Base-by-base conservation (phyloP, 2,888 invertebrate genomes). In the Carabus problematicus region DNA sequence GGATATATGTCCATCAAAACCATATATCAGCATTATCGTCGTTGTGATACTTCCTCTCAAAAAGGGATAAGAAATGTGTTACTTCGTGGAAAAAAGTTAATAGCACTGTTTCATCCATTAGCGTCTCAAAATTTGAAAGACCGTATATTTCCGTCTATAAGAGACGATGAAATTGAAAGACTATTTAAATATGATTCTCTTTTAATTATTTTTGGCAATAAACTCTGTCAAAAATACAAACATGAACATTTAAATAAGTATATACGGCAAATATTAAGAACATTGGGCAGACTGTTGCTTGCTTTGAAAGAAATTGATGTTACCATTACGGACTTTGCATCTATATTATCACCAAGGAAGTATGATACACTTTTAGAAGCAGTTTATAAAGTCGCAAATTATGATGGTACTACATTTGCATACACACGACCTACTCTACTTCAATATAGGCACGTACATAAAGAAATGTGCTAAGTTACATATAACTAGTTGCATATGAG, bases 211-310 rank as follows among this genome's bases (percentile, higher is more conserved):
- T 59, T 43, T 12, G 43, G 59, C 2, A 59, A 59, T 59, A 59
- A 59, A 59, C 43, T 59, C 7, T 59, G 59, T 14, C 43, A 59
- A 43, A 59, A 59, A 42, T 59, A 59, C 19, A 42, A 19, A 42
- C 16, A 11, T 4, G 14, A 14, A 11, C 59, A 59, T 43, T 59
- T 59, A n/a, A 16, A 42, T 9, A 59, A 59, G 18, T 59, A 59
- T 59, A 59, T 59, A 43, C 41, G 59, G 42, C 59, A 59, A 11
- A 11, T 43, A 14, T 59, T 59, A 16, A 42, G 43, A 59, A 9
- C 42, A 8, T 11, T 59, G n/a, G 59, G 16, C 45, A 11, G 59
- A 59, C 19, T 59, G 18, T 16, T 43, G n/a, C 42, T 43, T 9
- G 3, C 59, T 18, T 14, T 59, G 7, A 43, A 59, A 59, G 43